Evolutionary conservation across 2,113 vertebrate genomes (phyloP).

Genomic region (Columba livia): DNA sequence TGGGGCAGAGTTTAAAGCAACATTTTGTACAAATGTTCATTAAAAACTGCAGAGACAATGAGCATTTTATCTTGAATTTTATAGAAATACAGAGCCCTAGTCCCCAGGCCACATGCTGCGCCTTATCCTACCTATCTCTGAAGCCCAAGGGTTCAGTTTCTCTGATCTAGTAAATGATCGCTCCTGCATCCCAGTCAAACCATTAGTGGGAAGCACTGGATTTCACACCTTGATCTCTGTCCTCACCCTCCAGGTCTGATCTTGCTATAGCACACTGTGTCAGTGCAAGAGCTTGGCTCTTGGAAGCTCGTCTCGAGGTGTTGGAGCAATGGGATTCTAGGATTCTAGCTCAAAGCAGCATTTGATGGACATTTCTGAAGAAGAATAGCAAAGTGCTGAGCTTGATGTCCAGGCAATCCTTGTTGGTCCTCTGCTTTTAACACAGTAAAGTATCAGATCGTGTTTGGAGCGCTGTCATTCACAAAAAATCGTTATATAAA

Average conservation of each 20-base stretch:
- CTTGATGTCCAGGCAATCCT: background rate
- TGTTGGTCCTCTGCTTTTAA: background rate
- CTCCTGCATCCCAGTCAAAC: background rate
- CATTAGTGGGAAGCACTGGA: background rate
- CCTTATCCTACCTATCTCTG: background rate
- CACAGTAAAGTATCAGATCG: background rate
- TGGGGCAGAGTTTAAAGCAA: background rate
- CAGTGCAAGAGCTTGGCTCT: background rate
- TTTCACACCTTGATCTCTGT: background rate
- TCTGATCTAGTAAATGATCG: background rate
- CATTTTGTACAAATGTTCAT: background rate
- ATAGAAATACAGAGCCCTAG: background rate
- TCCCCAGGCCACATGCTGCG: background rate
- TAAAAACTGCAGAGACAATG: background rate
- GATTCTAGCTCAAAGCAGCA: background rate
- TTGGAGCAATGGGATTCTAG: background rate
- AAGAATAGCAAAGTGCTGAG: background rate
- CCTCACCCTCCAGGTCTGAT: background rate
- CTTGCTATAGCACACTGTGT: background rate
- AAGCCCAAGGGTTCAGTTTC: background rate
- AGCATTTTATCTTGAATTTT: background rate
- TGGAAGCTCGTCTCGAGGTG: accelerated
- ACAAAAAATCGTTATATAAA: background rate
- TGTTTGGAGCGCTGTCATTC: background rate
- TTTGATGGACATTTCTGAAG: background rate